Conservation (phyloP, 2,888 invertebrate species). For the Loripinus fragilis region DNA sequence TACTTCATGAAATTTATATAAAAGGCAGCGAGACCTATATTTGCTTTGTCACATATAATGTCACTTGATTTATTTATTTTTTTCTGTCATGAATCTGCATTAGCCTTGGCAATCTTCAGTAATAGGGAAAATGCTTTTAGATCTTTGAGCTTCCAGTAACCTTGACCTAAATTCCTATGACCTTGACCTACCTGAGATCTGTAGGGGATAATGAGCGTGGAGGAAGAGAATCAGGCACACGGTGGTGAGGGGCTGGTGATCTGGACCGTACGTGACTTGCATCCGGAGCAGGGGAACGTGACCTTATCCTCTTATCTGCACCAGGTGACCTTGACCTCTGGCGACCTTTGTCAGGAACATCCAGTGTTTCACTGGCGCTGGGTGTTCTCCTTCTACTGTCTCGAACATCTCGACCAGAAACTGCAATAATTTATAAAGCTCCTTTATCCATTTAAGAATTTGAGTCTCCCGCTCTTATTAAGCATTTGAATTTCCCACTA, state of each 20-base stretch:
- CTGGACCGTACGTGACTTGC: slow-evolving; percentile 67
- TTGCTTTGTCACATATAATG: too few relatives aligned
- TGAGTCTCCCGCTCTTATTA: too few relatives aligned
- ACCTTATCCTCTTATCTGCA: slow-evolving; percentile 48
- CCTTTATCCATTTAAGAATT: too few relatives aligned
- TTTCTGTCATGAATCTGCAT: too few relatives aligned
- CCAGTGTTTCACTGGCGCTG: slow-evolving; percentile 69
- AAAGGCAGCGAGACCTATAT: too few relatives aligned
- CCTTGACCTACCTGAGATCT: slow-evolving; percentile 84
- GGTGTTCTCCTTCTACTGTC: slow-evolving; percentile 63
- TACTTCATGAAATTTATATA: too few relatives aligned
- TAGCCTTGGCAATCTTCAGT: too few relatives aligned
- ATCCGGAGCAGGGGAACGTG: slow-evolving; percentile 72
- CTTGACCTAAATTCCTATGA: background rate
- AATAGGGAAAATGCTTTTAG: too few relatives aligned
- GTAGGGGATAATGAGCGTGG: slow-evolving; percentile 93
- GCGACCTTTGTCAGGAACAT: slow-evolving; percentile 68
- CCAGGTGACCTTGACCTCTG: slow-evolving; percentile 41
- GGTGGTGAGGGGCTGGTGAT: slow-evolving; percentile 77
- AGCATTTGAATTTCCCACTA: too few relatives aligned
- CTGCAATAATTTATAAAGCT: too few relatives aligned
- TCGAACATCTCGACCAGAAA: slow-evolving; percentile 66
- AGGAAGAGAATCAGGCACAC: slow-evolving; percentile 82
- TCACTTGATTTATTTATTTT: too few relatives aligned
- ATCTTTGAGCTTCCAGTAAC: too few relatives aligned